phyloP scores from a whole-genome alignment of 2,888 invertebrate genomes.

The Drosophila paucipuncta region DNA sequence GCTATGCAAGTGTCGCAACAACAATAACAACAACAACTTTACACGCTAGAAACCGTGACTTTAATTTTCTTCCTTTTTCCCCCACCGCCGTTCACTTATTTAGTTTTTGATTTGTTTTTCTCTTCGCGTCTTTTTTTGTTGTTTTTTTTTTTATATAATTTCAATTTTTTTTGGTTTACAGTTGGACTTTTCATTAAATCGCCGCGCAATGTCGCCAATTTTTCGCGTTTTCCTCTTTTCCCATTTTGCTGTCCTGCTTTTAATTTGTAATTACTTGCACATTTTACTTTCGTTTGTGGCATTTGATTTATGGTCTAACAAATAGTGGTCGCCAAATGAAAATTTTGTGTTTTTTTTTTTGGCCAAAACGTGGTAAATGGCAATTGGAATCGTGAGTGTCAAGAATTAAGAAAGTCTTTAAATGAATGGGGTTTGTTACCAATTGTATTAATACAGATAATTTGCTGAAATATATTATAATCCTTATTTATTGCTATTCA shows the following conservation, averaged over 20 bases:
- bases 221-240: constrained; percentile 17
- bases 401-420: constrained; percentile 50
- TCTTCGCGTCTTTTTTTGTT: neutral
- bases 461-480: neutral
- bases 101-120: constrained; percentile 69
- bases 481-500: neutral
- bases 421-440: constrained; percentile 8
- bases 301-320: constrained; percentile 71
- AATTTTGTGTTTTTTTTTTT: constrained; percentile 19
- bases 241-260: constrained; percentile 41
- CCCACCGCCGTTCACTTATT: constrained; percentile 26
- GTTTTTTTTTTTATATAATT: constrained; percentile 70
- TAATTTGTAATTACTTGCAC: constrained; percentile 76
- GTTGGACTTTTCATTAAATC: constrained; percentile 76
- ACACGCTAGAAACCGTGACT: constrained; percentile 82
- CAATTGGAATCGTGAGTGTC: constrained; percentile 75
- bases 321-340: constrained; percentile 57
- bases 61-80: constrained; percentile 72
- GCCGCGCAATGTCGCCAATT: constrained; percentile 71
- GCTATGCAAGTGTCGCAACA: constrained; percentile 69
- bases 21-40: constrained; percentile 68
- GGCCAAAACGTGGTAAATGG: constrained; percentile 58
- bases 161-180: constrained; percentile 62
- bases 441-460: constrained; percentile 3
- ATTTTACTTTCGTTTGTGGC: constrained; percentile 74